A percentile compares a stretch with the other conserved stretches of the same genome.
phyloP scores from a whole-genome alignment of 2,113 vertebrate species.

The Anthoscopus minutus region DNA sequence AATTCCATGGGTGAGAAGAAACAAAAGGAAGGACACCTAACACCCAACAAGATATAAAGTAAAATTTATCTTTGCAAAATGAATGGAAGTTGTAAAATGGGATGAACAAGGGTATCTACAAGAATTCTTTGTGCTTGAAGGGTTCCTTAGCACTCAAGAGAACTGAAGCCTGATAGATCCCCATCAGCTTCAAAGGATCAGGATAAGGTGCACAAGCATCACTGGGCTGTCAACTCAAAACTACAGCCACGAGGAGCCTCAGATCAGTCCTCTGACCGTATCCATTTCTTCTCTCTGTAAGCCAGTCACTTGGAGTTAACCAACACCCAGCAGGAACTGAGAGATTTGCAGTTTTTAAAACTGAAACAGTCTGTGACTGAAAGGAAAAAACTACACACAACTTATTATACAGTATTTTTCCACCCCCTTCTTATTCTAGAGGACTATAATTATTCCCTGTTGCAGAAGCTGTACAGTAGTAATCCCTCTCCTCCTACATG shows the following conservation, averaged over 20 bases:
- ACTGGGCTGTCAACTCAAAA: neutral
- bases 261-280: neutral
- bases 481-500: constrained; percentile 50
- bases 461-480: constrained; percentile 2
- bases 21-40: too few relatives aligned
- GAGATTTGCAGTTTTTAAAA: neutral
- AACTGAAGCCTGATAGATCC: neutral
- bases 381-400: neutral
- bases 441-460: constrained; percentile 24
- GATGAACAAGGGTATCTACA: neutral
- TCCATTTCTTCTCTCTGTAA: neutral
- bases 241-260: neutral
- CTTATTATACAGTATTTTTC: neutral
- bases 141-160: neutral
- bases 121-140: neutral
- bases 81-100: neutral
- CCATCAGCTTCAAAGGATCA: neutral
- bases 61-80: neutral
- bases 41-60: too few relatives aligned
- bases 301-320: neutral
- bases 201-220: neutral
- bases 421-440: neutral
- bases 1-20: too few relatives aligned
- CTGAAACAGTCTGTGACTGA: neutral
- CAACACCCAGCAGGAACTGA: neutral